These are phyloP conservation scores for Erithacus rubecula DNA, from an alignment of 2,797 vertebrate species.

Conservation along the genomic window DNA sequence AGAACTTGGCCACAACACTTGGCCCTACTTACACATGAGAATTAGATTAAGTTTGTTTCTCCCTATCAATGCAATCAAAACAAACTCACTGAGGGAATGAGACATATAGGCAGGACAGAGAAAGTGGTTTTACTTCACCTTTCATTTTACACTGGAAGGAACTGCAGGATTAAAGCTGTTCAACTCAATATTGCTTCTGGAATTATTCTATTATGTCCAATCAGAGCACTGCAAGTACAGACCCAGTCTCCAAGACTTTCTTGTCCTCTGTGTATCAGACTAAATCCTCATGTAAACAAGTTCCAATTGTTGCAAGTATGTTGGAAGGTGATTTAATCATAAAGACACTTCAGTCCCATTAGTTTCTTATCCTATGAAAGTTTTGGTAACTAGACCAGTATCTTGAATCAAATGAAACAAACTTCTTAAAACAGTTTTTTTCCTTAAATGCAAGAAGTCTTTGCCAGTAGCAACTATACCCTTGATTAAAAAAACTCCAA, in stretches of 20 bases:
- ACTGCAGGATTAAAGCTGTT: background rate
- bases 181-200: background rate
- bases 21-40: background rate
- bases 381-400: background rate
- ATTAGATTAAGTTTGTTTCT: background rate
- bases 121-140: background rate
- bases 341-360: background rate
- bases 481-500: background rate
- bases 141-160: background rate
- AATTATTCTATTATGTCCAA: background rate
- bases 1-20: background rate
- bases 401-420: background rate
- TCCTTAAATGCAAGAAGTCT: background rate
- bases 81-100: background rate
- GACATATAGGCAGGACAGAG: background rate
- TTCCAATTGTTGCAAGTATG: background rate
- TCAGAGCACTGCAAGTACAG: background rate
- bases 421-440: background rate
- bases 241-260: background rate
- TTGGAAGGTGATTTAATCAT: background rate
- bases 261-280: background rate
- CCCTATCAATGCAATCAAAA: background rate
- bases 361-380: background rate
- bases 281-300: background rate
- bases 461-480: background rate